Evolutionary conservation across 2,797 vertebrate species (phyloP), one percentile per base, ranked within the genome.

Genomic region (Pseudotriccus pelzelni): DNA sequence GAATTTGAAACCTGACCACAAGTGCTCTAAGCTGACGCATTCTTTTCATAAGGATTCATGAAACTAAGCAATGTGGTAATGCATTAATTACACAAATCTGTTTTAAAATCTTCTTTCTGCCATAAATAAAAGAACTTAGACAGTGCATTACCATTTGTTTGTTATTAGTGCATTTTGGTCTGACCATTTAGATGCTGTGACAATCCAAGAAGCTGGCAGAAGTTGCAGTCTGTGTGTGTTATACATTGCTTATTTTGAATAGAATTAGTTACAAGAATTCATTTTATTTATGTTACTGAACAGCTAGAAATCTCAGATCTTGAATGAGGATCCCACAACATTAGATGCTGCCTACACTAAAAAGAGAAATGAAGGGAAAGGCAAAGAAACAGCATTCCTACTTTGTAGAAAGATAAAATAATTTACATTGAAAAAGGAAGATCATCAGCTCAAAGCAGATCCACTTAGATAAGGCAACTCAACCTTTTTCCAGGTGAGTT

Each of bases 91-190:
- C 12, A 47, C 19, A 56, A 79, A 79, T 90, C 32, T 87, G 23
- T 74, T 93, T 83, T 36, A 36, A 95, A 90, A 72, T 53, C 28
- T 85, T 73, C 37, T 79, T 91, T 90, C 63, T 96, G 27, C 63
- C 67, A 43, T 79, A 76, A 91, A 88, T 49, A 81, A 46, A 30
- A 89, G 39, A 81, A 22, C 8, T 13, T 69, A 59, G 25, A 66
- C 63, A 64, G 78, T 47, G 37, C 55, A 19, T 62, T 84, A 24
- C 20, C 83, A 76, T 91, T 95, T 86, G 41, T 77, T 96, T 85
- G 37, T 67, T 87, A 87, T 91, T 88, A 91, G 25, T 88, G 66
- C 12, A 73, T 76, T 93, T 93, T 94, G 10, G 3, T 76, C 88
- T 94, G 72, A 41, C 32, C 24, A 70, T 84, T 82, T 52, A 69